These are phyloP conservation scores for Erythrolamprus reginae DNA, from an alignment of 2,113 vertebrate genomes.

Conservation along the genomic window DNA sequence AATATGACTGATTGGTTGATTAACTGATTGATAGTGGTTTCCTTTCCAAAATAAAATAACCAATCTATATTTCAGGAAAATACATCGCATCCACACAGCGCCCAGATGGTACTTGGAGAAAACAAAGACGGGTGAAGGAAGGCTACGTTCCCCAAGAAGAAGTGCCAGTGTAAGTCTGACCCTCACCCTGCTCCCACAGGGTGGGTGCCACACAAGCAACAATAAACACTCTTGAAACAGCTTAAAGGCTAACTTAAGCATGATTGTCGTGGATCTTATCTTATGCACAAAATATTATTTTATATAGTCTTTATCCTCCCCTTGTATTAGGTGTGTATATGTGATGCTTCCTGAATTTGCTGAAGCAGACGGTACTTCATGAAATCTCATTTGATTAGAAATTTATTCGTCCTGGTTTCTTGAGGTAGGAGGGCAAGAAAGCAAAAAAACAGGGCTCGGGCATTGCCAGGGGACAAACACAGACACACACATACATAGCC, in stretches of 20 bases:
- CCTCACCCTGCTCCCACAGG: neutral
- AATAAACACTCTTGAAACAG: neutral
- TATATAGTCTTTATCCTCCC: neutral
- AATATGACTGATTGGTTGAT: neutral
- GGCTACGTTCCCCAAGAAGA: constrained; percentile 93
- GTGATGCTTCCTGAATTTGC: neutral
- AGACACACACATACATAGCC: neutral
- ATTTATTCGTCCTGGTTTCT: neutral
- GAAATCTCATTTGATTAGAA: neutral
- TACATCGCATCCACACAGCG: constrained; percentile 92
- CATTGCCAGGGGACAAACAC: neutral
- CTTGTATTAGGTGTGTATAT: neutral
- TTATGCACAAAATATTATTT: neutral
- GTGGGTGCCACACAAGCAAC: neutral
- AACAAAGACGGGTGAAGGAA: constrained; percentile 86
- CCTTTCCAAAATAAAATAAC: neutral
- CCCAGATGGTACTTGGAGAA: constrained; percentile 92
- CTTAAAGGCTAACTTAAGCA: neutral
- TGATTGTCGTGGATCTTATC: neutral
- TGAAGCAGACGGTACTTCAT: neutral
- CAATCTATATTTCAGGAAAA: constrained; percentile 74
- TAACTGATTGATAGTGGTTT: neutral
- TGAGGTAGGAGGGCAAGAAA: neutral
- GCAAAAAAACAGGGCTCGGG: neutral
- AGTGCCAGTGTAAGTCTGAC: constrained; percentile 85